Conservation (phyloP, 2,888 invertebrate genomes). For the Cactoblastis cactorum region DNA sequence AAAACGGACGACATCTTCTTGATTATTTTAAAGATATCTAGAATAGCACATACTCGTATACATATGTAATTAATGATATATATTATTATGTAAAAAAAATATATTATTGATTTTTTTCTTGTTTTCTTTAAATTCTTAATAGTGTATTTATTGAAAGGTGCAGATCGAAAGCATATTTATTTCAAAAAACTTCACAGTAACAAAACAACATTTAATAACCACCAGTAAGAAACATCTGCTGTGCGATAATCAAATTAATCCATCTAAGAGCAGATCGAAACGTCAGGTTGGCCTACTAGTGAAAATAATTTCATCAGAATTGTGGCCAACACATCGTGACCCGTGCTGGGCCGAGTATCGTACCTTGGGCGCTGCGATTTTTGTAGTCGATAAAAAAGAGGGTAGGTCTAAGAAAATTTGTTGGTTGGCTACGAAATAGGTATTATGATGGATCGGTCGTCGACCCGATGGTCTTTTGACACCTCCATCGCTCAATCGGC, state of each 20-base stretch:
- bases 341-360: slow-evolving; percentile 19
- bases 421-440: slow-evolving; percentile 42
- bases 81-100: no score
- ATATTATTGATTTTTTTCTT: no score
- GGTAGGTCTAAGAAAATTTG: slow-evolving; percentile 39
- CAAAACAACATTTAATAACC: slow-evolving; percentile 22
- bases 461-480: slow-evolving; percentile 68
- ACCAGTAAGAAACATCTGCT: slow-evolving; percentile 63
- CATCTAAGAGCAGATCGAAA: slow-evolving; percentile 77
- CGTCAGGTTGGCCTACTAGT: slow-evolving; percentile 67
- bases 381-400: slow-evolving; percentile 13
- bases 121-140: no score
- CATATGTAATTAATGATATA: no score
- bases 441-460: slow-evolving; percentile 68
- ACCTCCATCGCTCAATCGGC: slow-evolving; percentile 70
- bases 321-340: slow-evolving; percentile 35
- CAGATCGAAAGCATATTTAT: no score
- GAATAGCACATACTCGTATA: no score
- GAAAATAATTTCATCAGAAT: slow-evolving; percentile 68
- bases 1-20: no score
- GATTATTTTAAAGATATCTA: no score
- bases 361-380: slow-evolving; percentile 2
- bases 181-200: no score
- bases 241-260: slow-evolving; percentile 75
- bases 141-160: no score